phyloP scores from a whole-genome alignment of 2,113 vertebrate genomes.

The Lota lota region DNA sequence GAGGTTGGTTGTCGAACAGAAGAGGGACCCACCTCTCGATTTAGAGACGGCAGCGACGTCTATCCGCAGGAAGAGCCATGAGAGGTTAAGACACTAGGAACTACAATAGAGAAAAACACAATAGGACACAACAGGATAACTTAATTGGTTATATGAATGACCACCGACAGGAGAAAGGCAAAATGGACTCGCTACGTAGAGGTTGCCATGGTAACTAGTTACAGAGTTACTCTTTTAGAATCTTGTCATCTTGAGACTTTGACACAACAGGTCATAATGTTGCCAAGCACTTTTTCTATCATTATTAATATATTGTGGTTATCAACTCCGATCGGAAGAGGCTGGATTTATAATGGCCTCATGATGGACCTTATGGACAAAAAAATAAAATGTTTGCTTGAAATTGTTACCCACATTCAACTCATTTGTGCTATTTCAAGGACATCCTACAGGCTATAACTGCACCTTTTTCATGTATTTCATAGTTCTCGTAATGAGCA shows the following conservation, averaged over 20 bases:
- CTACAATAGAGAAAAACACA: constrained; percentile 1
- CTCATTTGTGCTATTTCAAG: constrained; percentile 49
- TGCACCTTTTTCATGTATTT: constrained; percentile 57
- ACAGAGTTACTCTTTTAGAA: constrained; percentile 20
- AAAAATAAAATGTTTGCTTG: constrained; percentile 21
- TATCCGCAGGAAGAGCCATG: neutral
- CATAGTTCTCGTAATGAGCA: constrained; percentile 40
- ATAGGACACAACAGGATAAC: neutral
- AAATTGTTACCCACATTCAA: constrained; percentile 3
- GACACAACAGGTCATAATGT: constrained; percentile 46
- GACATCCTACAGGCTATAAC: constrained; percentile 49
- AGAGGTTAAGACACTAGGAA: constrained; percentile 1
- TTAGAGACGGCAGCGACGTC: too few species aligned
- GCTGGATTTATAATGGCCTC: constrained; percentile 33
- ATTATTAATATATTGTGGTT: constrained; percentile 61
- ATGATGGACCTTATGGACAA: constrained; percentile 19
- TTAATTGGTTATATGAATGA: neutral
- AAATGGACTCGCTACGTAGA: constrained; percentile 12
- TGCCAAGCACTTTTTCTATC: constrained; percentile 76
- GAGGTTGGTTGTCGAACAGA: neutral
- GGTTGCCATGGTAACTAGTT: constrained; percentile 16
- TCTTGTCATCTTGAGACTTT: constrained; percentile 24
- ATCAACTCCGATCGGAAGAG: constrained; percentile 26
- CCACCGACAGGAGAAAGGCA: neutral
- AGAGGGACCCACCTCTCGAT: neutral